Base-by-base conservation (phyloP, 1,140 invertebrate species). In the Stenopsyche tienmushanensis region DNA sequence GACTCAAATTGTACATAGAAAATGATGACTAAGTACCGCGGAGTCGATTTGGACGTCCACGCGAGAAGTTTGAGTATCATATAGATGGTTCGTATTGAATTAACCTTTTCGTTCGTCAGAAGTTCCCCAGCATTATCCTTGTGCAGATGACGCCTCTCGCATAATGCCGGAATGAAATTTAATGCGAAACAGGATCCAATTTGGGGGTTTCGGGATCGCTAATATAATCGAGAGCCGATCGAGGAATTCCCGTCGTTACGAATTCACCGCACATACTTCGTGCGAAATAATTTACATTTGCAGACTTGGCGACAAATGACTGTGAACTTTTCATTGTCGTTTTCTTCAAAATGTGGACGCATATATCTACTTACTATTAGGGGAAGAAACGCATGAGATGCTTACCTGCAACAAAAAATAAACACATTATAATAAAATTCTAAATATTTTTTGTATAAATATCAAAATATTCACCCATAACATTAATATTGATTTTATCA, bases 81-180 rank as follows among this genome's bases (percentile, higher is more conserved):
- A n/a, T n/a, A n/a, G 44, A 47, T 20, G 44, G 18, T 47, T 47
- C n/a, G n/a, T n/a, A 47, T 47, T 18, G 44, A 20, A 47, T 47
- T 47, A 47, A 47, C 8, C 17, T 47, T 8, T 8, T 8, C 44
- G 10, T 47, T 47, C 44, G 17, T 20, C 44, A 18, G 44, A 47
- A 47, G 5, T 47, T 47, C 44, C 10, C 18, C 44, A 20, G 44
- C 17, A 18, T 15, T 15, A n/a, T n/a, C n/a, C n/a, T n/a, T n/a
- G n/a, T n/a, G n/a, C n/a, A n/a, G n/a, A n/a, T n/a, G n/a, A n/a
- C n/a, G n/a, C n/a, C n/a, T n/a, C n/a, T n/a, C n/a, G n/a, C n/a
- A n/a, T n/a, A n/a, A n/a, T n/a, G n/a, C n/a, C n/a, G 8, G 44
- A 18, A 47, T 47, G 17, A 47, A 47, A 47, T 47, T 47, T 47